Base-by-base conservation (phyloP, 2,888 invertebrate genomes). In the Periphyllus acericola region DNA sequence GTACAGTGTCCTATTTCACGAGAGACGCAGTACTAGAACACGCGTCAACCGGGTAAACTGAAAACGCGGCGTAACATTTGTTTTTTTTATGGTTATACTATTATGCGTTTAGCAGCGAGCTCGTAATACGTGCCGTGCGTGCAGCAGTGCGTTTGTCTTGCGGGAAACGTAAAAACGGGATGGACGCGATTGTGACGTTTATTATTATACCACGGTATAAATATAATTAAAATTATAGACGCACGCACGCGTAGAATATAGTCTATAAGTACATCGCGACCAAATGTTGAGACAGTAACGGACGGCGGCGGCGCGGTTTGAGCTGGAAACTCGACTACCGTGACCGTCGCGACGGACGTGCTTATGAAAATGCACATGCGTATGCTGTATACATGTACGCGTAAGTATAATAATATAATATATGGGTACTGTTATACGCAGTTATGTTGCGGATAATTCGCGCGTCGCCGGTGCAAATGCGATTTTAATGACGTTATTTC, bases 401-500 rank as follows among this genome's bases (percentile, higher is more conserved):
- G 55, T 55, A 19, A 17, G 55, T 52, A 52, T 52, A 52, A 11
- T 52, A 17, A 17, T 52, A 52, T 46, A 46, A 46, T 46, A 52
- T 52, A 52, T 8, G 1, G 14, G 14, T 52, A n/a, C n/a, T 52
- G 14, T 11, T 17, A 3, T 21, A 6, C 3, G n/a, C 68, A n/a
- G 68, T 8, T 29, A 66, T 19, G 60, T 66, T 36, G 36, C 36
- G 6, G 36, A 36, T 3, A 36, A 36, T 36, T 36, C 6, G 36
- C 36, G 36, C 52, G 52, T 86, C 52, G n/a, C 34, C 52, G 55
- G 79, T 68, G 36, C 78, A 86, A 86, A 86, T 86, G 79, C 55
- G 86, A 86, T 86, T 86, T 86, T 86, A 86, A 86, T 36, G 86
- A 79, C 79, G 79, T 79, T 78, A 84, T 83, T 84, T 76, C 52